Base-by-base conservation (phyloP, 1,140 invertebrate species). In the Nylanderia fulva region DNA sequence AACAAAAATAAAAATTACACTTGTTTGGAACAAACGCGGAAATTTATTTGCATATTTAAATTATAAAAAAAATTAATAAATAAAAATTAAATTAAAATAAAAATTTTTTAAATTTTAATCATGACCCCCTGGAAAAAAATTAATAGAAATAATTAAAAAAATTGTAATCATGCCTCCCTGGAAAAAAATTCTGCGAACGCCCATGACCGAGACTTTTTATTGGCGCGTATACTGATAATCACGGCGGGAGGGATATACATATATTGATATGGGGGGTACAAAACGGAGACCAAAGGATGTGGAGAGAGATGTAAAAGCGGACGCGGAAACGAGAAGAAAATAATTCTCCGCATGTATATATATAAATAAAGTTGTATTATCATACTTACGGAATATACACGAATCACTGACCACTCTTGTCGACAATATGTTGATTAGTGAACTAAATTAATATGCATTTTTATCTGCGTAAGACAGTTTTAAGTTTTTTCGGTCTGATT, bases 291-390 rank as follows among this genome's bases (percentile, higher is more conserved):
- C 4, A 13, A 5, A 33, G n/a, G 24, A 48, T 36, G 13, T 52
- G n/a, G 3, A 52, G 24, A 33, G 18, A 29, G 24, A 52, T 52
- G 8, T 54, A 42, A 58, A 42, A 80, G n/a, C 13, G 39, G 36
- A 61, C 0, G n/a, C 39, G 15, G 21, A 52, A 21, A 71, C 45
- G 71, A 74, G 11, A 33, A 33, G n/a, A 79, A 24, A 82, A 72
- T 27, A 11, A 63, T 45, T 5, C 15, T 82, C 13, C 24, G 15
- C 13, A 52, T 27, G 8, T 27, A 56, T 72, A 58, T 39, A 85
- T 89, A 91, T 91, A 91, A 90, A 91, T 91, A 88, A 88, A 87
- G 77, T 86, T 90, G 42, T 84, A 90, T 90, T 88, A 87, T 91
- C 45, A 68, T 91, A 83, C 84, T 84, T 64, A 71, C 66, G 82